Evolutionary conservation across 1,140 invertebrate species (phyloP).

Genomic region (Ips typographus): DNA sequence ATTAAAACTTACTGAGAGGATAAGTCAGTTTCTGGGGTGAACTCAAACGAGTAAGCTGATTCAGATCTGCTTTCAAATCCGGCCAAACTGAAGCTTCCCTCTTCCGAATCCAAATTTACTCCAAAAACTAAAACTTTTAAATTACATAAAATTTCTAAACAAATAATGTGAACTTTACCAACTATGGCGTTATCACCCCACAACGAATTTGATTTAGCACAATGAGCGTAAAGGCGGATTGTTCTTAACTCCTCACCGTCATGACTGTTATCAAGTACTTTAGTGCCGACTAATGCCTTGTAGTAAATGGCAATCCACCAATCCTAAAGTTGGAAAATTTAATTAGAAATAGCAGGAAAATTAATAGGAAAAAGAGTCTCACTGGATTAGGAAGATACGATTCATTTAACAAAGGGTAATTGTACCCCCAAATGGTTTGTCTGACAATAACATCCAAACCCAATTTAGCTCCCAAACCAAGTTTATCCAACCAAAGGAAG

Average conservation of each 20-base stretch:
- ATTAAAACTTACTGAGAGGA: not conserved
- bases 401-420: conserved; percentile 67
- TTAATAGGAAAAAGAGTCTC: conserved; percentile 26
- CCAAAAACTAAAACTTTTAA: not conserved
- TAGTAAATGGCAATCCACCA: conserved; percentile 5
- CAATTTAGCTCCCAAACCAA: conserved; percentile 66
- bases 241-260: conserved; percentile 4
- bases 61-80: not conserved
- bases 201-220: not conserved
- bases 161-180: not conserved
- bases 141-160: not conserved
- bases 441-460: conserved; percentile 68
- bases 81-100: not conserved
- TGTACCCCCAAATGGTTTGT: conserved; percentile 67
- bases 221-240: conserved; percentile 10
- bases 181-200: conserved; percentile 7
- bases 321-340: conserved; percentile 7
- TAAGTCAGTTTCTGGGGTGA: not conserved
- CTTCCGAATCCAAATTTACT: not conserved
- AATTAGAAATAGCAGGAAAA: not conserved
- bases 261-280: not conserved
- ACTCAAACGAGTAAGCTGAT: not conserved
- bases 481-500: conserved; percentile 77
- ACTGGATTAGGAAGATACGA: conserved; percentile 62
- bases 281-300: conserved; percentile 5